Base-by-base conservation (phyloP, 2,113 vertebrate species). In the Ameiurus melas region DNA sequence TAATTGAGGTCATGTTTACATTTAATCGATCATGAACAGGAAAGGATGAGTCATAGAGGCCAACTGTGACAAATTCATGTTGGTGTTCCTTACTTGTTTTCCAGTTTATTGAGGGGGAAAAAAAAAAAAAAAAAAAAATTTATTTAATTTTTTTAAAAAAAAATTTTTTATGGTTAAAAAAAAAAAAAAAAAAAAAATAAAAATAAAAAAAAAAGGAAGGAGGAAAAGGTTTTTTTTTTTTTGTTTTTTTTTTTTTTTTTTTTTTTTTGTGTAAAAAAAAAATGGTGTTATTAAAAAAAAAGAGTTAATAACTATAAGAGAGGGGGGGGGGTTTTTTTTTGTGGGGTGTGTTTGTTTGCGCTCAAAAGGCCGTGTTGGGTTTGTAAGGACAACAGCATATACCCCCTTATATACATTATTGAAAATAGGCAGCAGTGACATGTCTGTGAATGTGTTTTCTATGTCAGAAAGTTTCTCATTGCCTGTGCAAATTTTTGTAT, bases 81-180 rank as follows among this genome's bases (percentile, higher is more conserved):
- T 77, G 84, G 17, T 93, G 91, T 25, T 94, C 88, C 2, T 91
- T 90, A 87, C 86, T 91, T 33, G 91, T 91, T 64, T 96, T 94
- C 95, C 95, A 96, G 89, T 95, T 96, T 36, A 96, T 92, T n/a
- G n/a, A n/a, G n/a, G n/a, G n/a, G n/a, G n/a, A n/a, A n/a, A n/a
- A n/a, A n/a, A n/a, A n/a, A n/a, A n/a, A n/a, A n/a, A n/a, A n/a
- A n/a, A n/a, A n/a, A n/a, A n/a, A n/a, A n/a, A n/a, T n/a, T n/a
- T n/a, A n/a, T n/a, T n/a, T n/a, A n/a, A n/a, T n/a, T n/a, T n/a
- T n/a, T n/a, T n/a, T n/a, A n/a, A n/a, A n/a, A n/a, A n/a, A n/a
- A n/a, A n/a, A n/a, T n/a, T n/a, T n/a, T n/a, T n/a, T n/a, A n/a
- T n/a, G n/a, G n/a, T n/a, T n/a, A n/a, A n/a, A n/a, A n/a, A n/a